phyloP scores from a whole-genome alignment of 1,140 invertebrate genomes.

The Melitaea cinxia region DNA sequence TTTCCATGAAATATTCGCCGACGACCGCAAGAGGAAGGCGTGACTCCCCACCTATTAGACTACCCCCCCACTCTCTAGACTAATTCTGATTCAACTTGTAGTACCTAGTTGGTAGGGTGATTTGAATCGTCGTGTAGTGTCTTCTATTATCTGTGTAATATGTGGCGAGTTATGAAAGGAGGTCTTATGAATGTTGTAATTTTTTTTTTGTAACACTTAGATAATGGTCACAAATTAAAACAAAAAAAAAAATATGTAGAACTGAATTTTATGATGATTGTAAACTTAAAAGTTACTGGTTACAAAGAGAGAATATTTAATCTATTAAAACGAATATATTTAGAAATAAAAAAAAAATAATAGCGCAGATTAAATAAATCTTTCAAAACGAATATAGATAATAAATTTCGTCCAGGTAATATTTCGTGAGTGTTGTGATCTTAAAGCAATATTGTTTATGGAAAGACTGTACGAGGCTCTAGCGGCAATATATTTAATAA shows the following conservation, averaged over 20 bases:
- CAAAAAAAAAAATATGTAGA: not conserved
- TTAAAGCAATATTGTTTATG: conserved; percentile 47
- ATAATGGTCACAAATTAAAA: not conserved
- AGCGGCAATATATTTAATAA: conserved; percentile 39
- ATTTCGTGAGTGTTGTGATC: conserved; percentile 34
- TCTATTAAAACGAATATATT: not conserved
- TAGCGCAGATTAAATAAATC: not conserved
- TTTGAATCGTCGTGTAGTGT: not conserved
- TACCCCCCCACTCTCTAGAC: not conserved
- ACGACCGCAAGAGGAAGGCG: conserved; percentile 65
- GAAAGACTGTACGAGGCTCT: conserved; percentile 69
- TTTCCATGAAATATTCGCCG: conserved; percentile 75
- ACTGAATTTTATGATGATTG: too few species aligned
- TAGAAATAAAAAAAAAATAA: not conserved
- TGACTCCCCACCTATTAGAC: conserved; percentile 40
- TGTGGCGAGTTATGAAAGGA: not conserved
- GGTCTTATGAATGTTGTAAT: not conserved
- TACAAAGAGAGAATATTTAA: too few species aligned
- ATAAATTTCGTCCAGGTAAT: conserved; percentile 25
- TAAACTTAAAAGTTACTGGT: too few species aligned
- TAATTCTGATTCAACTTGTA: not conserved
- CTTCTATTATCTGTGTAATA: not conserved
- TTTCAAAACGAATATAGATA: conserved; percentile 3
- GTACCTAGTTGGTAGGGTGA: not conserved
- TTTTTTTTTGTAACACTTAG: too few species aligned